Base-by-base conservation (phyloP, 2,888 invertebrate species). In the Callyntrura sp. region DNA sequence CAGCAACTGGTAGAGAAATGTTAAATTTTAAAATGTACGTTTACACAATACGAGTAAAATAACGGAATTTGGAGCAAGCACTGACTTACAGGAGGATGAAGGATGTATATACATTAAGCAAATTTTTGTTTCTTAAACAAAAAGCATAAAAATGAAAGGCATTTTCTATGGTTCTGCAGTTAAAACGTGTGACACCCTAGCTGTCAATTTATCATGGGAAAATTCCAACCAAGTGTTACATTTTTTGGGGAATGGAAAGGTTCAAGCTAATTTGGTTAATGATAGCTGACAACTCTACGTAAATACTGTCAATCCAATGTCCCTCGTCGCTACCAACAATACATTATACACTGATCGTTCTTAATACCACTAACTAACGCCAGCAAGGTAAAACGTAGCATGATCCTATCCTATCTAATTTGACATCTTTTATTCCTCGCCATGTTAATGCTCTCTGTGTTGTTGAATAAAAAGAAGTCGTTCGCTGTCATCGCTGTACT, bases 181-280 rank as follows among this genome's bases (percentile, higher is more conserved):
- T n/a, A n/a, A n/a, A n/a, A 83, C 20, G 20, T 81, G n/a, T 6
- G 60, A 60, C 8, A 28, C 0, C 43, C 35, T 81, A n/a, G 2
- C 17, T 48, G 43, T 35, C 17, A 45, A 73, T 73, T 73, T 73
- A 73, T 73, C 73, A 73, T 73, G 73, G 73, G 73, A 73, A 73
- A 73, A 73, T 73, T 45, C 25, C 20, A 12, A 73, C 48, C 73
- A 43, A 45, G 17, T 73, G 8, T 3, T 78, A 23, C 48, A 25
- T 12, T 45, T 57, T 81, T 83, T 83, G 23, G 65, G 83, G 83
- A 83, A 68, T 68, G 68, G 65, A 83, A 83, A 83, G 83, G 68
- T 12, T 20, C 68, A 68, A 68, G n/a, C 68, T 83, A 48, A 81
- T 81, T 79, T 79, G 3, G 28, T 28, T 65, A 28, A 3, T 28